Evolutionary conservation across 2,113 vertebrate species (phyloP).

Genomic region (Esox niger): DNA sequence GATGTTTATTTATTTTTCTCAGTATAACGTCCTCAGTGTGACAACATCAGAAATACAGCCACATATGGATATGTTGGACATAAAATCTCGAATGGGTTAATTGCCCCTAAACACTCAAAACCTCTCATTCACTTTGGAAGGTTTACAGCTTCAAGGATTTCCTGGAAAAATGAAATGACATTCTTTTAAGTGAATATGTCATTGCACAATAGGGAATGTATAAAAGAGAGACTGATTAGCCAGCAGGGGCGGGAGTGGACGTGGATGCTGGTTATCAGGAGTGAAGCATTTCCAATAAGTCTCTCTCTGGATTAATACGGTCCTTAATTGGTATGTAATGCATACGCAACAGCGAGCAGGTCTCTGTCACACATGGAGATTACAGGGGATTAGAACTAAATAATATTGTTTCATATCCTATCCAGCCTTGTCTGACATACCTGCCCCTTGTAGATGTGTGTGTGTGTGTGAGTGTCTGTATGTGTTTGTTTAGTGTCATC

Average conservation of each 20-base stretch:
- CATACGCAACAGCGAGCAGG: conserved; percentile 26
- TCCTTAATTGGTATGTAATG: conserved; percentile 23
- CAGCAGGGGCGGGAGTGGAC: too few relatives aligned
- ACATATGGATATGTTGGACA: too few relatives aligned
- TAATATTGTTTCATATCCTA: conserved; percentile 34
- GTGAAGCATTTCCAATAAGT: background rate
- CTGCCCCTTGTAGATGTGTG: background rate
- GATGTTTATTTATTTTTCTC: too few relatives aligned
- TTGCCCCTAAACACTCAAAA: background rate
- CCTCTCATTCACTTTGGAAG: background rate
- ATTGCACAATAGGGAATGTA: background rate
- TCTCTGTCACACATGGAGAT: conserved; percentile 29
- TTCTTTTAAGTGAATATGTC: background rate
- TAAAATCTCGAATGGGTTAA: too few relatives aligned
- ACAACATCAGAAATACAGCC: too few relatives aligned
- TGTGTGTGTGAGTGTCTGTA: conserved; percentile 1
- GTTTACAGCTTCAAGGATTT: background rate
- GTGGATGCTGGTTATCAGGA: background rate
- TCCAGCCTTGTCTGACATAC: background rate
- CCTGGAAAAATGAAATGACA: background rate
- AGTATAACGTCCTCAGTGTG: too few relatives aligned
- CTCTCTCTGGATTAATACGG: background rate
- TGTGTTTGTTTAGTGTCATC: conserved; percentile 8
- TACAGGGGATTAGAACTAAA: conserved; percentile 33
- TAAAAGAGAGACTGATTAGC: too few relatives aligned